A percentile compares a stretch with the other conserved stretches of the same genome.
Conservation (phyloP, 2,888 invertebrate species). For the Cloeon dipterum region DNA sequence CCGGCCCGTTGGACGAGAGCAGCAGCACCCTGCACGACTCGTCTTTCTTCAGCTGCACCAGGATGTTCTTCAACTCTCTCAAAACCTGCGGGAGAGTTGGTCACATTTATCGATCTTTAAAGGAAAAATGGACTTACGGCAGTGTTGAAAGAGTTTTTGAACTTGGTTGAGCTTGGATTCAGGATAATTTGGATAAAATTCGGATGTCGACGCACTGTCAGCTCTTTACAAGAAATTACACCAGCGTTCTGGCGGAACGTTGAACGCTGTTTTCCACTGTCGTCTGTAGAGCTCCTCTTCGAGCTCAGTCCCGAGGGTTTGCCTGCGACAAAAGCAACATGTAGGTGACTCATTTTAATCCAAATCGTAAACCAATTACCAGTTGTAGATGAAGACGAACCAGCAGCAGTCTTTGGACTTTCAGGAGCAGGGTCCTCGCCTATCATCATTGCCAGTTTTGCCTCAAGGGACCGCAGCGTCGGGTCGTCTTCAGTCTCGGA, state of each 20-base stretch:
- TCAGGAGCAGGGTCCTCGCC: no score
- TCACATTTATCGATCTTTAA: not conserved
- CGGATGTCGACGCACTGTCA: slow-evolving; percentile 29
- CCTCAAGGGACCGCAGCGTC: not conserved
- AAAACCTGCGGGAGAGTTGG: slow-evolving; percentile 27
- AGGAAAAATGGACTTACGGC: slow-evolving; percentile 31
- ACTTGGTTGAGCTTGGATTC: slow-evolving; percentile 28
- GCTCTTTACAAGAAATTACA: slow-evolving; percentile 19
- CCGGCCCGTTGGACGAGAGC: slow-evolving; percentile 47
- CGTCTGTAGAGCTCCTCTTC: slow-evolving; percentile 1
- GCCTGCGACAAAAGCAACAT: no score
- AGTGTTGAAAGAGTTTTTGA: slow-evolving; percentile 33
- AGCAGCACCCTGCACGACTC: slow-evolving; percentile 41
- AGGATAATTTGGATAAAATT: slow-evolving; percentile 38
- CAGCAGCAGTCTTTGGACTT: no score
- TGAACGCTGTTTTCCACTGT: slow-evolving; percentile 11
- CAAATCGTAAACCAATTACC: no score
- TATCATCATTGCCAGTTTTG: not conserved
- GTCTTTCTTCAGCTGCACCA: slow-evolving; percentile 37
- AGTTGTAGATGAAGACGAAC: no score
- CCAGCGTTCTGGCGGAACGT: slow-evolving; percentile 10
- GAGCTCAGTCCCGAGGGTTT: no score
- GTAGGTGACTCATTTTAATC: no score
- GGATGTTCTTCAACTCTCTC: slow-evolving; percentile 44
- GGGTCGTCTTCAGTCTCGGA: not conserved